Conservation (phyloP, 2,113 vertebrate species). For the Percina caprodes region DNA sequence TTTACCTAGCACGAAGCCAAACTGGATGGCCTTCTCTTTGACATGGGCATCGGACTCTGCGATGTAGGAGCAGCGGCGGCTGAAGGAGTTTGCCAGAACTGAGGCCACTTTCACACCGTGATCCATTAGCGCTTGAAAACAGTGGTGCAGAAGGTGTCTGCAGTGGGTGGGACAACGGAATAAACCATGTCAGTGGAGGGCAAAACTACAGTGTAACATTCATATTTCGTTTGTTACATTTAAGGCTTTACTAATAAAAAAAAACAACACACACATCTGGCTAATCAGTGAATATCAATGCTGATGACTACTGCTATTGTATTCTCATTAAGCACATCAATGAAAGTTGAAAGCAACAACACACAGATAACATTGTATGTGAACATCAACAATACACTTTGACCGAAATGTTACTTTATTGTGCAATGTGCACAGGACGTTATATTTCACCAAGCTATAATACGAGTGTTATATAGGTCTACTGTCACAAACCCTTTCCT, state of each 20-base stretch:
- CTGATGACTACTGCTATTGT: background rate
- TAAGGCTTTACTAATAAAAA: background rate
- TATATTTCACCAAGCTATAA: background rate
- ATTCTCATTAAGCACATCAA: background rate
- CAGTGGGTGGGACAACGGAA: slow-evolving; percentile 42
- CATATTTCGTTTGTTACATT: background rate
- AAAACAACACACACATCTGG: background rate
- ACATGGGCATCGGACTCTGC: slow-evolving; percentile 95
- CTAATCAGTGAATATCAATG: slow-evolving; percentile 4
- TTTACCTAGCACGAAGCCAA: slow-evolving; percentile 96
- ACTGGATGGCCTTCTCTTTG: slow-evolving; percentile 98
- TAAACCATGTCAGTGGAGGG: background rate
- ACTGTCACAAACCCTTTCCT: background rate
- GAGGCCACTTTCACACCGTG: slow-evolving; percentile 98
- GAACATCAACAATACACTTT: slow-evolving; percentile 10
- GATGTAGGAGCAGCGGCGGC: slow-evolving; percentile 96
- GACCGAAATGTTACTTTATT: background rate
- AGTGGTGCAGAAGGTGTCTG: slow-evolving; percentile 98
- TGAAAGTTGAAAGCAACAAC: background rate
- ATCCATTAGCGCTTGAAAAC: slow-evolving; percentile 99
- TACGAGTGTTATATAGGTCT: background rate
- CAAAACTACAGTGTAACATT: background rate
- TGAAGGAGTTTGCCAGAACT: slow-evolving; percentile 97
- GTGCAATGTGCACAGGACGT: background rate
- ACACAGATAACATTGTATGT: background rate